Conservation (phyloP, 1,140 invertebrate species). For the Protaetia brevitarsis region DNA sequence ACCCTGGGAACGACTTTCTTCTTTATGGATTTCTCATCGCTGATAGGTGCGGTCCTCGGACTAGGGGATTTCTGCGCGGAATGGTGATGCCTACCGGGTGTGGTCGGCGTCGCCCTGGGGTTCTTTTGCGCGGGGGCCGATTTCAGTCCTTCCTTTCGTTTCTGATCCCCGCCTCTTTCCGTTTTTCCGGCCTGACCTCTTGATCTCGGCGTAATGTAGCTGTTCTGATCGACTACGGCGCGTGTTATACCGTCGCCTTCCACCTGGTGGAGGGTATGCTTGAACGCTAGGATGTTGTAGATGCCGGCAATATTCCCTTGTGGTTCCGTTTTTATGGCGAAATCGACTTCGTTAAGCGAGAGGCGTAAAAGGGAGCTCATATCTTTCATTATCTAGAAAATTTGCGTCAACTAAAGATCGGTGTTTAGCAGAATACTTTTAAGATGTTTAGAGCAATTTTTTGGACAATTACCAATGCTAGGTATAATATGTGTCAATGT, state of each 20-base stretch:
- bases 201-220: conserved; percentile 15
- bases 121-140: conserved; percentile 6
- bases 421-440: too few species aligned
- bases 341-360: conserved; percentile 22
- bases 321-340: conserved; percentile 30
- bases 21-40: conserved; percentile 8
- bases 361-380: conserved; percentile 17
- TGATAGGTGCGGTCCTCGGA: background rate
- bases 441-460: too few species aligned
- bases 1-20: conserved; percentile 13
- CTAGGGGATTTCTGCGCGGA: background rate
- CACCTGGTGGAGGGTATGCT: conserved; percentile 29
- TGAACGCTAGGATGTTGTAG: conserved; percentile 41
- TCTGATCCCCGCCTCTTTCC: conserved; percentile 9
- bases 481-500: too few species aligned
- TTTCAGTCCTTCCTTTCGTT: conserved; percentile 15
- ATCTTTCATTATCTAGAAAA: conserved; percentile 31
- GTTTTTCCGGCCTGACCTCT: background rate
- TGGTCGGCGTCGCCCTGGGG: background rate
- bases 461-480: too few species aligned
- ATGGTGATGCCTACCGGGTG: background rate
- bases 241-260: conserved; percentile 32
- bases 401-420: background rate
- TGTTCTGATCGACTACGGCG: conserved; percentile 24
- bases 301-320: conserved; percentile 42